Percentiles rank a stretch among this genome's conserved stretches.
phyloP scores from a whole-genome alignment of 1,140 invertebrate species.

The Nymphalis io region DNA sequence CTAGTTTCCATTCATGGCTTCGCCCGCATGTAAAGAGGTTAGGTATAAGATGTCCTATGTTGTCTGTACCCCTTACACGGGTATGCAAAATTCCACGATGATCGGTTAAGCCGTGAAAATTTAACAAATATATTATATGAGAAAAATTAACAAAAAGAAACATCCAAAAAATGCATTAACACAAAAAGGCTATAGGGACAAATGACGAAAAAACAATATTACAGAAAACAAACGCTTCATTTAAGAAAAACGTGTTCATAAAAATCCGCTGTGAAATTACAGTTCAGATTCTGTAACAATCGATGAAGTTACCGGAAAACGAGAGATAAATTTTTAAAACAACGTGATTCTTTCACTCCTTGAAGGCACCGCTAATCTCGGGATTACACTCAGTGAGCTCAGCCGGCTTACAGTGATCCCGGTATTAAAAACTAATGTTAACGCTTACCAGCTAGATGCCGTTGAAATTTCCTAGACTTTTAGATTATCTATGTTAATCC shows the following conservation, averaged over 20 bases:
- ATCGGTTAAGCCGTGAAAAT: no score
- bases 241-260: not conserved
- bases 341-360: not conserved
- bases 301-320: slow-evolving; percentile 7
- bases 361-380: slow-evolving; percentile 2
- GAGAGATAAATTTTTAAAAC: slow-evolving; percentile 10
- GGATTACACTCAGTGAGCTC: slow-evolving; percentile 7
- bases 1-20: no score
- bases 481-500: not conserved
- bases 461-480: slow-evolving; percentile 17
- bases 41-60: no score
- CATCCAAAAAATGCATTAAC: no score
- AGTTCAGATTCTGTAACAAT: not conserved
- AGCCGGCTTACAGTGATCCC: slow-evolving; percentile 13
- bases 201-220: no score
- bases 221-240: not conserved
- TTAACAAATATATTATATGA: no score
- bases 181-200: no score
- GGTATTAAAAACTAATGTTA: slow-evolving; percentile 21
- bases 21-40: no score
- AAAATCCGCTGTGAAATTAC: slow-evolving; percentile 1
- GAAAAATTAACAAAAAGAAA: no score
- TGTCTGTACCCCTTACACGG: no score
- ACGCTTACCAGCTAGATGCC: not conserved
- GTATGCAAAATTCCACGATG: no score